Base-by-base conservation (phyloP, 1,140 invertebrate species). In the Trichonephila inaurata region DNA sequence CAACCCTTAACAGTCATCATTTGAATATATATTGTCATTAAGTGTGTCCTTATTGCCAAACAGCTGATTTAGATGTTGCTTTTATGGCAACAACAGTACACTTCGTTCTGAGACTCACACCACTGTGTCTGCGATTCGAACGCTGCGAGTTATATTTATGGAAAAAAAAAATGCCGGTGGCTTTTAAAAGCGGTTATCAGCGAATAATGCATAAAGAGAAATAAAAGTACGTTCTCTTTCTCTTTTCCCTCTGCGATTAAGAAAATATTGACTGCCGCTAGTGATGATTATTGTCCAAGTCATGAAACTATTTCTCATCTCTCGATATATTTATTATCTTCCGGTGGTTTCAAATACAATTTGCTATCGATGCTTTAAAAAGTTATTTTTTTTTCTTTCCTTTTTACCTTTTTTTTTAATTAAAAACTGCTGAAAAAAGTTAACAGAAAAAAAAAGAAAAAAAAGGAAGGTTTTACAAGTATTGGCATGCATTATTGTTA, bases 101-200 rank as follows among this genome's bases (percentile, higher is more conserved):
- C 5, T 19, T 12, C 28, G 1, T 40, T 19, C 28, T 18, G 72
- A 18, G 72, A 77, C 72, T 77, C 33, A 40, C 18, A 33, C 72
- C 72, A 77, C 28, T 77, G 14, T 77, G 3, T 40, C 33, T 18
- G 6, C 28, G 28, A 77, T 18, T 33, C 72, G 16, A 24, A 24
- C 4, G 72, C 18, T 77, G 33, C 7, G n/a, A 69, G 66, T 69
- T 77, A 77, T 77, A 77, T 33, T 77, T 77, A 77, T 51, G 33
- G 4, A 69, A 82, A 82, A 82, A 69, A 40, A 89, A 91, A 82
- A 44, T 81, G 61, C n/a, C 51, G 72, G 69, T 85, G 82, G 91
- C 82, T 92, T 92, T 92, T 92, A 92, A 92, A 92, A 92, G 91
- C 91, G 61, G 91, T 92, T 92, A 92, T 92, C 91, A 85, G n/a